Evolutionary conservation across 2,888 invertebrate genomes (phyloP).

Genomic region (Epinotia bilunana): DNA sequence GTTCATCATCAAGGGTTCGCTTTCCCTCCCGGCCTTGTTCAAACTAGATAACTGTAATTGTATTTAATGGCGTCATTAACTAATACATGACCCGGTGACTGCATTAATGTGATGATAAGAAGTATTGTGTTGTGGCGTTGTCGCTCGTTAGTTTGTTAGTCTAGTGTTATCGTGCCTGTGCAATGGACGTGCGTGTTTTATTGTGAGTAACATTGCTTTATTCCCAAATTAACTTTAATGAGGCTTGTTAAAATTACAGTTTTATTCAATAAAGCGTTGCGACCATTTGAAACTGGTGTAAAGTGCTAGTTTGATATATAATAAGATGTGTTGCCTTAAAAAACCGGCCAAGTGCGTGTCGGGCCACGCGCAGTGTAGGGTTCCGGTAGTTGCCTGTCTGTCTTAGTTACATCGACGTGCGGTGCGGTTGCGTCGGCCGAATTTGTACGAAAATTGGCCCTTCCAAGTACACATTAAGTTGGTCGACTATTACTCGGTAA

Average conservation of each 20-base stretch:
- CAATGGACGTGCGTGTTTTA: constrained; percentile 26
- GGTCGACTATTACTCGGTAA: no score
- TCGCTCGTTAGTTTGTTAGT: constrained; percentile 2
- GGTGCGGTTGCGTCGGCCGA: no score
- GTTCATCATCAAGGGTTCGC: neutral
- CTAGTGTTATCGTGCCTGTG: neutral
- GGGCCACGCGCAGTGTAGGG: no score
- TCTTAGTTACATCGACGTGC: no score
- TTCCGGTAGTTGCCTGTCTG: no score
- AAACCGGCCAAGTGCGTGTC: no score
- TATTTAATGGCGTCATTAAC: neutral
- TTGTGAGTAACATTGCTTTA: constrained; percentile 9
- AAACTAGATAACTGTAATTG: neutral
- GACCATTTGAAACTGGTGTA: no score
- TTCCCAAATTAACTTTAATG: neutral
- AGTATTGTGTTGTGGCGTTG: constrained; percentile 3
- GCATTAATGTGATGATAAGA: neutral
- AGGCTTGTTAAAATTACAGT: neutral
- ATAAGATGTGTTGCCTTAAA: no score
- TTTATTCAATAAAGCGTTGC: neutral
- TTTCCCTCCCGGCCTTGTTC: neutral
- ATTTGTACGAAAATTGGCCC: no score
- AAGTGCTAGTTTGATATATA: no score
- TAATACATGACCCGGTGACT: constrained; percentile 10
- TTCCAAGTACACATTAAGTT: no score